Base-by-base conservation (phyloP, 2,113 vertebrate genomes). In the Piaya cayana region DNA sequence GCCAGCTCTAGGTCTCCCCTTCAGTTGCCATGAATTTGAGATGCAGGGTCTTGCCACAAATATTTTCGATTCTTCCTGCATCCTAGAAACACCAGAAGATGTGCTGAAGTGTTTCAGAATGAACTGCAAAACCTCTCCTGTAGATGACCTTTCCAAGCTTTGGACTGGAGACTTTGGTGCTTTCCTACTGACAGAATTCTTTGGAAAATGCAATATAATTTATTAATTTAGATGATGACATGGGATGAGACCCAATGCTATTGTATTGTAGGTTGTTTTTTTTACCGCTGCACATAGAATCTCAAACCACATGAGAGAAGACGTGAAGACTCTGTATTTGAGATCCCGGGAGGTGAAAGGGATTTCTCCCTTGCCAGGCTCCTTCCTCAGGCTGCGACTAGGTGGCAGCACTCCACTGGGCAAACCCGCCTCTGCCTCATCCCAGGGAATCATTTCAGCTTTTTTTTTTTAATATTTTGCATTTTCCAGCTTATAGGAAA, bases 331-430 rank as follows among this genome's bases (percentile, higher is more conserved):
- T 3, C 7, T 19, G 32, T 13, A 6, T 5, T 19, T 3, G 34
- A 7, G 55, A 12, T 4, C 8, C n/a, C 9, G 25, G 43, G 32
- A 34, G 29, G 36, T 1, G 11, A 7, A 4, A 3, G 43, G 15
- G 32, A 9, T 56, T 76, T 34, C 22, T 49, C 22, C 18, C 5
- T 5, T 1, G 39, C 56, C 4, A 14, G 34, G 37, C 15, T 32
- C 53, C 30, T 12, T 10, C 32, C 45, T 14, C 84, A 29, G 34
- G 58, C 86, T 36, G 91, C 95, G 60, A 30, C 96, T 93, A 97
- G 97, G 71, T 97, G 97, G 95, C 97, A 97, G 96, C 81, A 89
- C 85, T 59, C 64, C 88, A 82, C 96, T 89, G 87, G 90, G 89
- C 75, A 76, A 94, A 90, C 27, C 43, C 1, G 43, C 50, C n/a